Evolutionary conservation across 2,888 invertebrate species (phyloP).

Genomic region (Agrypnus murinus): DNA sequence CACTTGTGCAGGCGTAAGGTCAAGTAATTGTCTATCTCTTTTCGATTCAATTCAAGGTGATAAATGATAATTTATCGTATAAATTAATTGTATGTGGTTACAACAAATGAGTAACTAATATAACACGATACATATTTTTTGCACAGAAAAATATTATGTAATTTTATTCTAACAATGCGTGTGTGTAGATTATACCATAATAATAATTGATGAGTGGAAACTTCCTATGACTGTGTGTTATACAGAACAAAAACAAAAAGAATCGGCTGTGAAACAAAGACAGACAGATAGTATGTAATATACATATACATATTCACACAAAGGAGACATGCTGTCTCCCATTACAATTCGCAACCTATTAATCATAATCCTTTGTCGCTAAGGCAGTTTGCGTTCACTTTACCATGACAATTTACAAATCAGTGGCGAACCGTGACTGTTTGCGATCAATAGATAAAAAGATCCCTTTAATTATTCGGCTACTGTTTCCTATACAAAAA

Average conservation of each 20-base stretch:
- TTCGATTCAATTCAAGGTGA: constrained; percentile 8
- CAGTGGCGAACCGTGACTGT: too few species aligned
- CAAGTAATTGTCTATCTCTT: neutral
- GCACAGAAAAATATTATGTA: neutral
- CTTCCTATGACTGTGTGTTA: constrained; percentile 8
- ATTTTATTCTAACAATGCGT: constrained; percentile 4
- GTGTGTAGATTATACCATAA: neutral
- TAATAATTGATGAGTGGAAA: constrained; percentile 32
- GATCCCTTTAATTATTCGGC: too few species aligned
- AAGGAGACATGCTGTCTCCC: constrained; percentile 45
- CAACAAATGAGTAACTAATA: constrained; percentile 12
- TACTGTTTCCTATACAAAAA: too few species aligned
- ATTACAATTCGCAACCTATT: constrained; percentile 33
- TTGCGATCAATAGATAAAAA: neutral
- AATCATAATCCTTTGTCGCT: constrained; percentile 44
- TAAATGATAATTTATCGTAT: constrained; percentile 11
- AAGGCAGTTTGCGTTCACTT: constrained; percentile 32
- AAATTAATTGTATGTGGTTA: constrained; percentile 12
- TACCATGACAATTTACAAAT: constrained; percentile 18
- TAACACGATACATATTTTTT: neutral
- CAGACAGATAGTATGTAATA: constrained; percentile 20
- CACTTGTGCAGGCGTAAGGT: neutral
- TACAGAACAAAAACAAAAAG: constrained; percentile 6
- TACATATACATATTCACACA: constrained; percentile 33
- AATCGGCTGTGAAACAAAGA: constrained; percentile 27